These are phyloP conservation scores for Periparus ater DNA, from an alignment of 2,797 vertebrate genomes.

Conservation along the genomic window DNA sequence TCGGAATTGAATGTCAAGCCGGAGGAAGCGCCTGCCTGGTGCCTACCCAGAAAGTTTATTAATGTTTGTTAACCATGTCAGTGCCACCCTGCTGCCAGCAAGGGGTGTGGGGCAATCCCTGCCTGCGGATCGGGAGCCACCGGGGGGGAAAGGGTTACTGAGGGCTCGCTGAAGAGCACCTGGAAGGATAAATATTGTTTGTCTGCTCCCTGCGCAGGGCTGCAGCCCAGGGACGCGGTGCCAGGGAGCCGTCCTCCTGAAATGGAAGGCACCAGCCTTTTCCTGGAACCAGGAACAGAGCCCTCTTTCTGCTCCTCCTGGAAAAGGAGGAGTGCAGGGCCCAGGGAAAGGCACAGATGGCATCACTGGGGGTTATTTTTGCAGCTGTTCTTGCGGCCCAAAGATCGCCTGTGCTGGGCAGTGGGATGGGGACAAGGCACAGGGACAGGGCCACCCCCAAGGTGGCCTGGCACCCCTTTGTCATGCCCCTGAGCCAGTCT, in stretches of 20 bases:
- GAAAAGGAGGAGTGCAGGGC: neutral
- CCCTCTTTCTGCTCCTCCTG: constrained; percentile 21
- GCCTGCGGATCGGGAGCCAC: accelerated
- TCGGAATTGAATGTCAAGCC: constrained; percentile 61
- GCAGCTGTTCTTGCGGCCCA: neutral
- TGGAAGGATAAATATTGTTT: neutral
- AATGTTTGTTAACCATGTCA: constrained; percentile 7
- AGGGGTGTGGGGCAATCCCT: accelerated
- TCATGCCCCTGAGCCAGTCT: accelerated
- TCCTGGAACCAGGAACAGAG: constrained; percentile 40
- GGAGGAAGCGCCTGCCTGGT: constrained; percentile 57
- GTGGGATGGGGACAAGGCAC: accelerated
- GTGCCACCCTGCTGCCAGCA: neutral
- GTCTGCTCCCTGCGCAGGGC: neutral
- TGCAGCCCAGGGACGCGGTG: neutral
- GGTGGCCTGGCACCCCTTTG: too few species aligned
- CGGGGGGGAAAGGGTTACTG: neutral
- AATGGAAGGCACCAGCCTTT: neutral
- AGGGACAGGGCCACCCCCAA: neutral
- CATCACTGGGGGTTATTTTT: neutral
- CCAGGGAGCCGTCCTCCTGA: neutral
- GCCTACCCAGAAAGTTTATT: constrained; percentile 46
- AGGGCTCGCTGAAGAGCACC: neutral
- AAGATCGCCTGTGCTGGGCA: neutral
- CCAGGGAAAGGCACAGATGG: neutral